Evolutionary conservation across 2,113 vertebrate genomes (phyloP).

Genomic region (Pedetes capensis): DNA sequence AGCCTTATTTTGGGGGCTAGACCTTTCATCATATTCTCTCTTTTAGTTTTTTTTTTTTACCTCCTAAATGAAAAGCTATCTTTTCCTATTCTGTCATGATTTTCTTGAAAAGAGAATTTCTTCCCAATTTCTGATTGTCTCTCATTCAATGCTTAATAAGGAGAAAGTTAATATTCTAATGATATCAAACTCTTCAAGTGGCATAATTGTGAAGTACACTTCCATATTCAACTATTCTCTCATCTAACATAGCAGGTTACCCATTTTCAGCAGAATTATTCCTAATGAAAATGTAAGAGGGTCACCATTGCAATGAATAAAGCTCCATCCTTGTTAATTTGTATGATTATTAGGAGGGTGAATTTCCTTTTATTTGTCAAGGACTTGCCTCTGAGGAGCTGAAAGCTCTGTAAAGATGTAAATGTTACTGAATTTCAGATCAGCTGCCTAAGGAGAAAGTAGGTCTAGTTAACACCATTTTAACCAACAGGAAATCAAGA

Average conservation of each 20-base stretch:
- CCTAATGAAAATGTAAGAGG: background rate
- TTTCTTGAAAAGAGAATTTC: background rate
- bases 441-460: background rate
- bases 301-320: background rate
- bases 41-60: background rate
- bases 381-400: background rate
- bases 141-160: slow-evolving; percentile 25
- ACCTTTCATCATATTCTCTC: background rate
- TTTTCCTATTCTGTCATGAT: background rate
- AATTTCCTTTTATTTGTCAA: slow-evolving; percentile 47
- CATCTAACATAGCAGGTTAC: background rate
- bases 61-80: slow-evolving; percentile 22
- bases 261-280: slow-evolving; percentile 31
- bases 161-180: slow-evolving; percentile 7
- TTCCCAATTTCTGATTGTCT: background rate
- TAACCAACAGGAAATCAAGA: background rate
- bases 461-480: background rate
- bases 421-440: background rate
- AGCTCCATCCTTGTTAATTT: background rate
- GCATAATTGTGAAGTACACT: background rate
- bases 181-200: slow-evolving; percentile 9
- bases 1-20: background rate
- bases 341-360: background rate
- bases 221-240: background rate
- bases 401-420: background rate